Percentiles rank a stretch among this genome's conserved stretches.
phyloP scores from a whole-genome alignment of 2,888 invertebrate species.

The Chloroclystis v-ata region DNA sequence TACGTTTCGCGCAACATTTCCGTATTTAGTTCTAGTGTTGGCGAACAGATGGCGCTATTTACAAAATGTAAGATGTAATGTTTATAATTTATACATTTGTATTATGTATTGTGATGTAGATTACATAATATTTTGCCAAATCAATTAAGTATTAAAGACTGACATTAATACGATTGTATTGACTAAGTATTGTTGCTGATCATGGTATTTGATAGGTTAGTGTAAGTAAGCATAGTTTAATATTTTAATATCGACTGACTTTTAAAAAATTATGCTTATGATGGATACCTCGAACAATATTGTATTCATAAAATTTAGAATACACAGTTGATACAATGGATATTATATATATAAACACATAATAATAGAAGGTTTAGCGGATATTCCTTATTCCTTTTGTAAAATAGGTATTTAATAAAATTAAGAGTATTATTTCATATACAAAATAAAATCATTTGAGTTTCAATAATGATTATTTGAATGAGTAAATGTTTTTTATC shows the following conservation, averaged over 20 bases:
- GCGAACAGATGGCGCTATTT: conserved; percentile 18
- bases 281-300: background rate
- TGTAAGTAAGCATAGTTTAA: conserved; percentile 10
- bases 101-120: conserved; percentile 22
- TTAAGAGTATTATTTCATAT: background rate
- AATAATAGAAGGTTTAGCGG: conserved; percentile 9
- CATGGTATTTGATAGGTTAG: conserved; percentile 19
- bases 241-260: conserved; percentile 21
- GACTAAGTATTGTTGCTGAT: conserved; percentile 26
- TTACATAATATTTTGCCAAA: conserved; percentile 17
- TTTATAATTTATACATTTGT: conserved; percentile 8
- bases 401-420: background rate
- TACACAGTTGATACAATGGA: conserved; percentile 10
- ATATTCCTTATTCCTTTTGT: background rate
- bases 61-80: conserved; percentile 11
- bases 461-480: conserved; percentile 41
- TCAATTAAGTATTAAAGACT: conserved; percentile 33
- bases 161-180: conserved; percentile 27
- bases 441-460: conserved; percentile 18
- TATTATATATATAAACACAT: too few species aligned
- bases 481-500: conserved; percentile 32
- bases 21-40: conserved; percentile 24
- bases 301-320: conserved; percentile 11
- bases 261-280: background rate
- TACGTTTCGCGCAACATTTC: too few species aligned